Evolutionary conservation across 2,797 vertebrate species (phyloP).

Genomic region (Alectoris magna): DNA sequence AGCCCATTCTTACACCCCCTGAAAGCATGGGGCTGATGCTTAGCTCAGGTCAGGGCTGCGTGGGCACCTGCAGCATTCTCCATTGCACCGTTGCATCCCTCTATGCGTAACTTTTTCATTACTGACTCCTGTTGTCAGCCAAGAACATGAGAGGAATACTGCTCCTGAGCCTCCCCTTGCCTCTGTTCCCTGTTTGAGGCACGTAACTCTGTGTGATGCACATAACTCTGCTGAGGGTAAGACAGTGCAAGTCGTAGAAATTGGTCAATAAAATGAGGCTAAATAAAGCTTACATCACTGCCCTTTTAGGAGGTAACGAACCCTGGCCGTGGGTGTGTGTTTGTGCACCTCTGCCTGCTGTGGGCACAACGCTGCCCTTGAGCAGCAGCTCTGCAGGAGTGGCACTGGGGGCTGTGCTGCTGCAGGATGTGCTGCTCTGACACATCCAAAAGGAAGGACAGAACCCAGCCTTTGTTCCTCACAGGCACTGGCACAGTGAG

Average conservation of each 20-base stretch:
- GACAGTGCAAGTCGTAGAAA: background rate
- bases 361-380: background rate
- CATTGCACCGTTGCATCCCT: fast-evolving
- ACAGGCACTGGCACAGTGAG: background rate
- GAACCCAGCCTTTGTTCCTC: background rate
- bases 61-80: fast-evolving
- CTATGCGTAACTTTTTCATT: fast-evolving
- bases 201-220: background rate
- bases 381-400: background rate
- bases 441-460: background rate
- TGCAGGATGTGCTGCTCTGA: background rate
- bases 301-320: background rate
- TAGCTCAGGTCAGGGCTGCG: background rate
- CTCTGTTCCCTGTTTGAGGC: background rate
- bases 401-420: background rate
- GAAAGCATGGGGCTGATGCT: fast-evolving
- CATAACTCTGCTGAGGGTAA: background rate
- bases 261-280: background rate
- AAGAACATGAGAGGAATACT: fast-evolving
- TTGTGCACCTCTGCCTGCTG: background rate
- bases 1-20: background rate
- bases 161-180: background rate
- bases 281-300: background rate
- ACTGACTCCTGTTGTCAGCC: background rate
- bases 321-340: too few species aligned